Evolutionary conservation across 2,797 vertebrate species (phyloP).

Genomic region (Melanotaenia pygmaea): DNA sequence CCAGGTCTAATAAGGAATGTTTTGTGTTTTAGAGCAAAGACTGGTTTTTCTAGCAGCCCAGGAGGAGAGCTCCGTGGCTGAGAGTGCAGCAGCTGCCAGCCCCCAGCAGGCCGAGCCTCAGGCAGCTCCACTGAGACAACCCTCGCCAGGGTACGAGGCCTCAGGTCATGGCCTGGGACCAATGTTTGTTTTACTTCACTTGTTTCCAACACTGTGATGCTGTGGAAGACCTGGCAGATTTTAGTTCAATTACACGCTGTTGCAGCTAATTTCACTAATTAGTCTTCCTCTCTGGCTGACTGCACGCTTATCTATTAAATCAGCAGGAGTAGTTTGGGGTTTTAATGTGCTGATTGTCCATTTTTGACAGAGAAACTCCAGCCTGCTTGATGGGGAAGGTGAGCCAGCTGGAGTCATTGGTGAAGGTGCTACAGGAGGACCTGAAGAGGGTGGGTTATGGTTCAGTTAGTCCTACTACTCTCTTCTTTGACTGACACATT

Average conservation of each 20-base stretch:
- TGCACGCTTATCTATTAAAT: constrained; percentile 9
- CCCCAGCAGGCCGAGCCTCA: constrained; percentile 91
- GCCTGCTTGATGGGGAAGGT: constrained; percentile 92
- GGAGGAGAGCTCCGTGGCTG: constrained; percentile 88
- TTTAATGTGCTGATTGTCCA: constrained; percentile 19
- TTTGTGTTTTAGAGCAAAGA: constrained; percentile 87
- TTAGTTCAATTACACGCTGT: constrained; percentile 14
- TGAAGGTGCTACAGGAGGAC: constrained; percentile 93
- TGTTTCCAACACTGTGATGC: constrained; percentile 21
- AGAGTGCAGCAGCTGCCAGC: constrained; percentile 77
- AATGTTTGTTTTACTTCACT: constrained; percentile 38
- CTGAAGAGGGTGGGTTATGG: constrained; percentile 88
- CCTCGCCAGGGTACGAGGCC: constrained; percentile 86
- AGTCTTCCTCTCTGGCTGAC: not conserved
- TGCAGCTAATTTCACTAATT: constrained; percentile 33
- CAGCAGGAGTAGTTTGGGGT: not conserved
- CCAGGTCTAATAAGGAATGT: constrained; percentile 12
- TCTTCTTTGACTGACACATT: not conserved
- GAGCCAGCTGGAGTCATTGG: constrained; percentile 93
- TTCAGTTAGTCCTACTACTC: not conserved
- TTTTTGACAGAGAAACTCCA: constrained; percentile 87
- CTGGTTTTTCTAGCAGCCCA: constrained; percentile 90
- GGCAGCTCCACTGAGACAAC: constrained; percentile 85
- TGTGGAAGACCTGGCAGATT: constrained; percentile 5
- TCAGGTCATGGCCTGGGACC: constrained; percentile 36